Percentiles rank a stretch among this genome's conserved stretches.
These are phyloP conservation scores for Deilephila elpenor DNA, from an alignment of 2,888 invertebrate genomes.

Conservation along the genomic window DNA sequence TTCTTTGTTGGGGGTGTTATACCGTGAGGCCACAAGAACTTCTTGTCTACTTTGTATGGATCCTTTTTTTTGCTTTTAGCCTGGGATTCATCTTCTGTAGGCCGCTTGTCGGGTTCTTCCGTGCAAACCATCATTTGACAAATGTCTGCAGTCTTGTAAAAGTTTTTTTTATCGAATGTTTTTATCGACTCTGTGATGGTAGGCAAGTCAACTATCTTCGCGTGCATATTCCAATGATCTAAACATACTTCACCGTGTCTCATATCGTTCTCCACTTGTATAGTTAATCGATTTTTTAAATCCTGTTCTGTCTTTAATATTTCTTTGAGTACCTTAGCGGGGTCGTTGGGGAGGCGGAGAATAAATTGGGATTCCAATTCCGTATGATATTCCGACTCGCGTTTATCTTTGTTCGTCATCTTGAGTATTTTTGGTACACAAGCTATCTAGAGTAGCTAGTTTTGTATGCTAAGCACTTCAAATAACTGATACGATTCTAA, in stretches of 20 bases:
- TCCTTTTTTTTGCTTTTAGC: slow-evolving; percentile 94
- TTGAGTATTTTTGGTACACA: not conserved
- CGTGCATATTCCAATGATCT: slow-evolving; percentile 94
- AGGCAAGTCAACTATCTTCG: slow-evolving; percentile 96
- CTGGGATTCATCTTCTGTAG: slow-evolving; percentile 91
- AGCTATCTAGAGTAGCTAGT: not conserved
- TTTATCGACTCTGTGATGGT: slow-evolving; percentile 96
- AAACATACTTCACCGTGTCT: slow-evolving; percentile 94
- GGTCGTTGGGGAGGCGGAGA: slow-evolving; percentile 91
- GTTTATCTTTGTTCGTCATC: slow-evolving; percentile 66
- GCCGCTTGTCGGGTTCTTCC: slow-evolving; percentile 92
- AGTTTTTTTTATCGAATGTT: slow-evolving; percentile 97
- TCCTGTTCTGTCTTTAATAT: slow-evolving; percentile 90
- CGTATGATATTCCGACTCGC: slow-evolving; percentile 80
- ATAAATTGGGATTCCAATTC: slow-evolving; percentile 95
- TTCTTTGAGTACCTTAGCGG: slow-evolving; percentile 89
- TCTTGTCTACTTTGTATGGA: slow-evolving; percentile 92
- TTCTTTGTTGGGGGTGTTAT: slow-evolving; percentile 98
- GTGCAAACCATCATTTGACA: slow-evolving; percentile 96
- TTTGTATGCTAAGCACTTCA: not conserved
- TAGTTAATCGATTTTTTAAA: slow-evolving; percentile 92
- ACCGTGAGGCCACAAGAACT: slow-evolving; percentile 97
- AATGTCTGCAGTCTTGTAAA: slow-evolving; percentile 99
- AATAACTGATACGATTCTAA: no score
- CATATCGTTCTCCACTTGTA: slow-evolving; percentile 95